Evolutionary conservation across 2,888 invertebrate genomes (phyloP).

Genomic region (Arctia plantaginis): DNA sequence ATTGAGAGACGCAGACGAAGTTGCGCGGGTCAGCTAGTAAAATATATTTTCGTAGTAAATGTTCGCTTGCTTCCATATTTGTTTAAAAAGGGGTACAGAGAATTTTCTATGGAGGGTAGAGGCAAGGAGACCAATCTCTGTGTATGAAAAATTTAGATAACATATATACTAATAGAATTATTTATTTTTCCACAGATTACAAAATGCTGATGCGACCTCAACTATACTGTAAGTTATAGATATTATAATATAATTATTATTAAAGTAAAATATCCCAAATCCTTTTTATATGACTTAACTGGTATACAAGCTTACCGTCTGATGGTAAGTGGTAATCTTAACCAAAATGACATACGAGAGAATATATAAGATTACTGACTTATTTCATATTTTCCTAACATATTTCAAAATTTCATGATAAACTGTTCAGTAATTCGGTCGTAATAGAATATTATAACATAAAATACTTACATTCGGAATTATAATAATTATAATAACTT

Average conservation of each 20-base stretch:
- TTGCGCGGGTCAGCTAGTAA: too few species aligned
- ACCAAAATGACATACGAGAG: background rate
- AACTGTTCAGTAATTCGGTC: background rate
- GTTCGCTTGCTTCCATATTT: too few species aligned
- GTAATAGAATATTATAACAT: background rate
- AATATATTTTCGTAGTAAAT: too few species aligned
- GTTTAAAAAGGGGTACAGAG: too few species aligned
- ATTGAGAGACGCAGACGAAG: too few species aligned
- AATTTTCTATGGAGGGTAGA: too few species aligned
- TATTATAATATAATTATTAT: background rate
- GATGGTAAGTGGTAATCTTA: background rate
- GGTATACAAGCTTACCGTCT: background rate
- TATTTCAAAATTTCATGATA: background rate
- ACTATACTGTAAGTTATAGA: slow-evolving; percentile 3
- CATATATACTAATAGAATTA: background rate
- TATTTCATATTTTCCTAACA: too few species aligned
- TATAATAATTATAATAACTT: too few species aligned
- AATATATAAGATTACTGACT: background rate
- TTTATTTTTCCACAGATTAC: slow-evolving; percentile 9
- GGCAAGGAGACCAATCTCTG: too few species aligned
- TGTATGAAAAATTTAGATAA: too few species aligned
- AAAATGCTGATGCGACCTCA: background rate
- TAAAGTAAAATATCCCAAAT: background rate
- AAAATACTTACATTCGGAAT: background rate
- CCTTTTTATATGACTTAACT: background rate